Evolutionary conservation across 2,888 invertebrate species (phyloP), one percentile per base, ranked within the genome.

Genomic region (Zygothrica quintamaculata): DNA sequence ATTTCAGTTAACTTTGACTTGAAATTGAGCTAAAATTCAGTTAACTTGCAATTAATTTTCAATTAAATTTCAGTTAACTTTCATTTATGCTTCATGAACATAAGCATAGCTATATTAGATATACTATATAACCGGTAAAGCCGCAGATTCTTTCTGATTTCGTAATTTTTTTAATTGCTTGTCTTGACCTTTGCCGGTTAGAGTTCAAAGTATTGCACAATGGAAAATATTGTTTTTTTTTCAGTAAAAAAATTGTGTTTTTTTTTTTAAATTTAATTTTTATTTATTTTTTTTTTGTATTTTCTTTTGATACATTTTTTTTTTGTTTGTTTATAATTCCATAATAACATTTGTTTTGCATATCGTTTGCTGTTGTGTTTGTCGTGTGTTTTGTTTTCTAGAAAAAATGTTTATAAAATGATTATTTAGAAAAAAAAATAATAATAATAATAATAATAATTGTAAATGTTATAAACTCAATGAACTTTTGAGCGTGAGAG

Each of bases 401-500:
- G 65, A 73, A n/a, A n/a, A n/a, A 72, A 75, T 73, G 74, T 76
- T 80, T 77, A 62, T 77, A 60, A 48, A 62, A 51, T n/a, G n/a
- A n/a, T n/a, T 58, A 75, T 74, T 74, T 58, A 53, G 53, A 52
- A 57, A 50, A 56, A 57, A 60, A 73, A n/a, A n/a, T n/a, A n/a
- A n/a, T n/a, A n/a, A n/a, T n/a, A n/a, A n/a, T n/a, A n/a, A n/a
- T n/a, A n/a, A n/a, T n/a, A n/a, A n/a, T n/a, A n/a, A n/a, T n/a
- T n/a, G n/a, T 58, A 62, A 60, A 59, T 73, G 64, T 42, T 59
- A 61, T 60, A 67, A n/a, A 72, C 86, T 86, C 79, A 75, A 74
- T 64, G 59, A 68, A 68, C 52, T 56, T n/a, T 65, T 86, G 84
- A 82, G 88, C 61, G 73, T 87, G 87, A 87, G 87, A 82, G 86